Evolutionary conservation across 2,797 vertebrate genomes (phyloP), one percentile per base, ranked within the genome.

Genomic region (Chloroceryle amazona): DNA sequence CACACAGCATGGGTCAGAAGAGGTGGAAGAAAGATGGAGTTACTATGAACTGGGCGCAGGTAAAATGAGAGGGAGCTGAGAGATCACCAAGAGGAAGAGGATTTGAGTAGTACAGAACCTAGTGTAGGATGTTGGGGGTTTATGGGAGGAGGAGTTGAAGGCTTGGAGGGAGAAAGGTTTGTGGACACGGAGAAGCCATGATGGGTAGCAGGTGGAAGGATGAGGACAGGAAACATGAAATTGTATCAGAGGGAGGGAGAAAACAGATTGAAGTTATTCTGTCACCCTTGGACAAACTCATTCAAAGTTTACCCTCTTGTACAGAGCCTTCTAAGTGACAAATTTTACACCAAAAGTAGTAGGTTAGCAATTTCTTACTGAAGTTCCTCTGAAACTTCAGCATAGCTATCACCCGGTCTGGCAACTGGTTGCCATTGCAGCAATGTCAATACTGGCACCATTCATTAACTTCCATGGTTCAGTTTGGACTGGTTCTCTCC

Each of bases 131-230:
- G 5, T 15, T 57, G 51, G n/a, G 67, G 8, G 11, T 37, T 73
- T 76, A 4, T 31, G 19, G 51, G 39, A 54, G 60, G 13, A 88
- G 33, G 55, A 51, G 44, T 1, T 35, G 55, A 57, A 61, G 42
- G 9, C 16, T 70, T 47, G 46, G n/a, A 87, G 3, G 14, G 3
- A 8, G 26, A 42, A 55, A 18, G 22, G 10, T n/a, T 52, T 33
- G 23, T 47, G 65, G 46, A 39, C 0, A 0, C 15, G 26, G 35
- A 68, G 19, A 21, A 76, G 21, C 44, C 2, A 2, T 60, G 63
- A 75, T 2, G 26, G 25, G 47, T 14, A 52, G 21, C 23, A 23
- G 46, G 33, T 47, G 46, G 54, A 61, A 85, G 12, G 12, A 22
- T 18, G 37, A 42, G 21, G 60, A 28, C 8, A 52, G 41, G 37